Evolutionary conservation across 2,888 invertebrate species (phyloP).

Genomic region (Ochropleura leucogaster): DNA sequence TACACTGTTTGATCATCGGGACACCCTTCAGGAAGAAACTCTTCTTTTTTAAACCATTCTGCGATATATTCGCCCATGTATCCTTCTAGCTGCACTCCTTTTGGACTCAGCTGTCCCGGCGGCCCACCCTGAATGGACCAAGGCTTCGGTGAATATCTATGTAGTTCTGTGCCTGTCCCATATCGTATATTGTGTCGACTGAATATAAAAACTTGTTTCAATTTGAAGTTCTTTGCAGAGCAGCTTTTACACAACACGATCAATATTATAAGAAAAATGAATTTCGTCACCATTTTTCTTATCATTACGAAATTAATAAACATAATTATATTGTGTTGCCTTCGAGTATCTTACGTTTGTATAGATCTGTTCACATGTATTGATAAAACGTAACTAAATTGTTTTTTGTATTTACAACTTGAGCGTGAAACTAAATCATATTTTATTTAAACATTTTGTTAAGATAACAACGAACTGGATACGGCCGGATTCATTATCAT

Average conservation of each 20-base stretch:
- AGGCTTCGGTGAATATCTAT: constrained; percentile 40
- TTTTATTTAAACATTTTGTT: not conserved
- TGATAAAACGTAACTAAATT: constrained; percentile 9
- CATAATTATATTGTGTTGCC: not conserved
- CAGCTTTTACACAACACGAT: constrained; percentile 14
- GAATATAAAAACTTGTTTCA: constrained; percentile 61
- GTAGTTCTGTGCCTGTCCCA: not conserved
- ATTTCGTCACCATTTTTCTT: constrained; percentile 21
- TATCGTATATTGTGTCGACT: constrained; percentile 58
- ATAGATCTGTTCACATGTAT: constrained; percentile 2
- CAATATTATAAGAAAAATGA: constrained; percentile 21
- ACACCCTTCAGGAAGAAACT: constrained; percentile 48
- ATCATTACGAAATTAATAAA: not conserved
- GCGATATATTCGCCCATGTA: constrained; percentile 60
- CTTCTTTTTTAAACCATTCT: constrained; percentile 54
- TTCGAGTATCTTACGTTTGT: not conserved
- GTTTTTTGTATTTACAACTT: not conserved
- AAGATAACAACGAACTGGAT: not conserved
- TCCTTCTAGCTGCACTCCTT: constrained; percentile 51
- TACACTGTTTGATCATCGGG: constrained; percentile 48
- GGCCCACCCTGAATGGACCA: constrained; percentile 29
- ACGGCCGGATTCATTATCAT: not conserved
- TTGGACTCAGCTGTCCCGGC: constrained; percentile 41
- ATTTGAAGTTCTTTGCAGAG: constrained; percentile 6
- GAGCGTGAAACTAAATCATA: not conserved